Conservation (phyloP, 2,797 vertebrate genomes). For the Philypnodon macrostomus region DNA sequence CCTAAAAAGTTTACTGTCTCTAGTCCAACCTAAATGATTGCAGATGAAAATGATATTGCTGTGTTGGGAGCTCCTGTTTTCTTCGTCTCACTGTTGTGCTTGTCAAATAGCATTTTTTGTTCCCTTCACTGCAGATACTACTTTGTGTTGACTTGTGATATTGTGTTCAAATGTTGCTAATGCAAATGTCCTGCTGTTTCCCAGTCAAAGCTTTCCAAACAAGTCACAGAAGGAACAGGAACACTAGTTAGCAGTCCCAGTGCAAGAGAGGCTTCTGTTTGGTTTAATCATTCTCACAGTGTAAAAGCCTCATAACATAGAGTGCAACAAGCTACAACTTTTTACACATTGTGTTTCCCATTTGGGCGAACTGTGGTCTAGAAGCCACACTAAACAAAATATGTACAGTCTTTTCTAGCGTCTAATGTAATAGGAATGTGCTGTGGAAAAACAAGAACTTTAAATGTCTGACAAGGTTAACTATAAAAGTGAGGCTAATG, state of each 20-base stretch:
- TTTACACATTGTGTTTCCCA: neutral
- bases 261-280: neutral
- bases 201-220: constrained; percentile 1
- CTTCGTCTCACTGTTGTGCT: neutral
- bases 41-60: neutral
- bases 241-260: neutral
- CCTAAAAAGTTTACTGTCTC: too few species aligned
- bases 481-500: too few species aligned
- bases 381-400: neutral
- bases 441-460: too few species aligned
- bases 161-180: neutral
- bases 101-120: neutral
- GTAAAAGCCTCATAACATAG: neutral
- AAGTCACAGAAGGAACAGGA: neutral
- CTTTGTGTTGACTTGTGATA: neutral
- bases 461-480: too few species aligned
- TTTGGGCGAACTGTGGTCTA: neutral
- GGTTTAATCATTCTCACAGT: neutral
- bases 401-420: too few species aligned
- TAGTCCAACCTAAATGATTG: neutral
- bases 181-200: constrained; percentile 6
- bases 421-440: too few species aligned
- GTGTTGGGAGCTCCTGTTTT: neutral
- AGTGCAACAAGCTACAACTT: constrained; percentile 2
- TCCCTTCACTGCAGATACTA: constrained; percentile 1